Base-by-base conservation (phyloP, 2,797 vertebrate species). In the Aulostomus chinensis region DNA sequence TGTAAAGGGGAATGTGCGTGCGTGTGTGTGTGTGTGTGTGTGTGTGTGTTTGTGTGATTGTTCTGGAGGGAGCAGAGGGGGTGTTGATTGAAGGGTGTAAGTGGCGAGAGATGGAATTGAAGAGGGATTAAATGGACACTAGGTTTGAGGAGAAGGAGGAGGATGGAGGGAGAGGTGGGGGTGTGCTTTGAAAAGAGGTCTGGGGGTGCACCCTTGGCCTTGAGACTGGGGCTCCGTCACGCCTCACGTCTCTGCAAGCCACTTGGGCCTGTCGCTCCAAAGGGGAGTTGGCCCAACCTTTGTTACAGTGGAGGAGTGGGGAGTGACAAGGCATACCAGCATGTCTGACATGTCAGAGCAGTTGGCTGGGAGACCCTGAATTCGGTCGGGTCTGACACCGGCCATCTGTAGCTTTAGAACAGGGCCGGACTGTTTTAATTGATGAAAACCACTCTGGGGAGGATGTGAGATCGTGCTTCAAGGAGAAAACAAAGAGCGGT, bases 311-410 rank as follows among this genome's bases (percentile, higher is more conserved):
- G 65, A 82, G 75, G 73, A 77, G 80, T 80, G 84, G 81, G 82
- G 74, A 86, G 84, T 86, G 85, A 87, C 80, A 43, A 72, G 76
- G 76, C 82, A 84, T 81, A 85, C 85, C 83, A 68, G 78, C 81
- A 75, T 78, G 81, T 82, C 86, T 85, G 82, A 88, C 76, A 81
- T 70, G 80, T 85, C 78, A 69, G 81, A 81, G 73, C 83, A 78
- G 86, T 86, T 86, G 84, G 86, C 80, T 15, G 49, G 76, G 82
- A 81, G 85, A 85, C 75, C 76, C 66, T 20, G 48, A 65, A 57
- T 78, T 71, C 51, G 77, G 62, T 66, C 36, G 36, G 59, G 48
- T 64, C 69, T 74, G 80, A 78, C 58, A 65, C 70, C 18, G 64
- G 58, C 78, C 84, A 87, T 87, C 85, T 87, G 83, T 51, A 68